These are phyloP conservation scores for Corapipo altera DNA, from an alignment of 2,113 vertebrate species.

Conservation along the genomic window DNA sequence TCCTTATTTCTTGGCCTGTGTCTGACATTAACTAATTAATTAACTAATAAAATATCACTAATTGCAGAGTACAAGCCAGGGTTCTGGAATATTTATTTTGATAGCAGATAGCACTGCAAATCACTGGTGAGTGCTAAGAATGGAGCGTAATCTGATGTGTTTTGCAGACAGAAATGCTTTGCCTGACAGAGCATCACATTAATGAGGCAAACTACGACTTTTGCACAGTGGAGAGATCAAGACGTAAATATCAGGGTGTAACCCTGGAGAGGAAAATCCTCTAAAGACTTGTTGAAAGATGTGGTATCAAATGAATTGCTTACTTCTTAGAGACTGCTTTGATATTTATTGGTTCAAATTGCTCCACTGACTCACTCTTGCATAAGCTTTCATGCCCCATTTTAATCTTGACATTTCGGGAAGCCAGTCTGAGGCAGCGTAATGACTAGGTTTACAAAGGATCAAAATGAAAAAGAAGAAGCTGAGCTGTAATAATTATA, in stretches of 20 bases:
- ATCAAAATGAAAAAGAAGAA: slow-evolving; percentile 71
- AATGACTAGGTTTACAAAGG: slow-evolving; percentile 76
- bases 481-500: slow-evolving; percentile 68
- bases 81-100: slow-evolving; percentile 8
- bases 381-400: slow-evolving; percentile 71
- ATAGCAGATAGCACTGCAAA: slow-evolving; percentile 33
- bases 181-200: slow-evolving; percentile 35
- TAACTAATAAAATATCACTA: slow-evolving; percentile 75
- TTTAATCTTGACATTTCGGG: slow-evolving; percentile 75
- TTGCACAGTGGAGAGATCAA: slow-evolving; percentile 44
- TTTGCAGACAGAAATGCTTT: slow-evolving; percentile 26
- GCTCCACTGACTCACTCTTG: slow-evolving; percentile 77
- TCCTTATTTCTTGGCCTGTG: slow-evolving; percentile 41
- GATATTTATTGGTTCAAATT: slow-evolving; percentile 85
- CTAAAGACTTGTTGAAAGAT: slow-evolving; percentile 77
- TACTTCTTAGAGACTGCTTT: slow-evolving; percentile 76
- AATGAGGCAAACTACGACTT: slow-evolving; percentile 37
- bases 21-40: slow-evolving; percentile 71
- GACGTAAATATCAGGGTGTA: slow-evolving; percentile 69
- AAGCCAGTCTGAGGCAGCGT: slow-evolving; percentile 70
- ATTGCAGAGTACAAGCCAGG: slow-evolving; percentile 64
- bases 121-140: neutral
- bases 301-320: slow-evolving; percentile 81
- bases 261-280: slow-evolving; percentile 73
- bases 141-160: slow-evolving; percentile 9